Base-by-base conservation (phyloP, 2,888 invertebrate genomes). In the Plutella xylostella region DNA sequence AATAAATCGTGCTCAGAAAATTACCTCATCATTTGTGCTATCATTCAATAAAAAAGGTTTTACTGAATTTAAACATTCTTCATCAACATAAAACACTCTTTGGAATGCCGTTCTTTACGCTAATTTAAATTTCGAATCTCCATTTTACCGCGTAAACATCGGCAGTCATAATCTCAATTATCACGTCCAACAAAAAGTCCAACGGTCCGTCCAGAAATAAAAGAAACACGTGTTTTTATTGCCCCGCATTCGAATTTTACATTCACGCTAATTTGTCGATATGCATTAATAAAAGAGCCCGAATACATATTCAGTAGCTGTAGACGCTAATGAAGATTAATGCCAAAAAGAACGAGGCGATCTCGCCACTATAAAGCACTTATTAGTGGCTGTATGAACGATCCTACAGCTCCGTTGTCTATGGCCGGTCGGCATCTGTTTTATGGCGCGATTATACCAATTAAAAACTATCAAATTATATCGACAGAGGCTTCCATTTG, bases 251-350 rank as follows among this genome's bases (percentile, higher is more conserved):
- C 72, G 73, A 72, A 71, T 77, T 82, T 82, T 82, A 83, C 82
- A 74, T 75, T 68, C 72, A 72, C 71, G 82, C 78, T 83, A 83
- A 83, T 83, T 82, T 80, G 80, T 80, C 72, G 74, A 78, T 69
- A 66, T 61, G 66, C 60, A 71, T 74, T 72, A 67, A 72, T 74
- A 78, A 79, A 76, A 72, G 72, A 63, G 77, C 62, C 72, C 74
- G 72, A 77, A 71, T 77, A 42, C 22, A 40, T 80, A 76, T 80
- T 78, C 82, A 71, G 82, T 82, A 82, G 82, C 82, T 65, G 66
- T 72, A 61, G 65, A 61, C 58, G 72, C 75, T 82, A 82, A 82
- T 79, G 74, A 82, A 79, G 68, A 75, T 75, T 75, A 75, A 76
- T 75, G 66, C 65, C 60, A 64, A 65, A 69, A 55, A 70, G 68